A percentile compares a stretch with the other conserved stretches of the same genome.
Conservation (phyloP, 2,888 invertebrate species). For the Stomorhina lunata region DNA sequence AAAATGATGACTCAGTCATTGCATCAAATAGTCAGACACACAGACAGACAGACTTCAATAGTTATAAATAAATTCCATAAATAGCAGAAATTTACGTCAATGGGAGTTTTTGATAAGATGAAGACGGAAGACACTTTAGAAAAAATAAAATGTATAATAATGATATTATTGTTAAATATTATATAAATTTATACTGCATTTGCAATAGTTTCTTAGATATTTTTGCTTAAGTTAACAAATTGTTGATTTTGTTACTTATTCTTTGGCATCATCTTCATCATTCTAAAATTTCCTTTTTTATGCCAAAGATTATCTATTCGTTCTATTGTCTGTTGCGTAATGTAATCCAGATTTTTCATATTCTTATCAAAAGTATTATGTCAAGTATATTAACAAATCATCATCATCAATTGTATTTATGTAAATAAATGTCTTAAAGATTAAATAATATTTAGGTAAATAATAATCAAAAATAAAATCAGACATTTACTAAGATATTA, state of each 20-base stretch:
- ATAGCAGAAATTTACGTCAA: no score
- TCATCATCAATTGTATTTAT: conserved; percentile 26
- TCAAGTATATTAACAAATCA: conserved; percentile 21
- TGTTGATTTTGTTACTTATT: no score
- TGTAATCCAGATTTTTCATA: neutral
- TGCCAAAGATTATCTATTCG: neutral
- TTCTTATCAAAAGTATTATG: conserved; percentile 6
- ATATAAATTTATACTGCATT: neutral
- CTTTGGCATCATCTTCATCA: neutral
- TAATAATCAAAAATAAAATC: neutral
- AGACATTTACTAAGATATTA: no score
- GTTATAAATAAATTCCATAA: no score
- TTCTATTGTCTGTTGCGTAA: neutral
- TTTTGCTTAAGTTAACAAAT: no score
- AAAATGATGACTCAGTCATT: neutral
- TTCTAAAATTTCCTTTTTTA: neutral
- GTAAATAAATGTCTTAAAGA: neutral
- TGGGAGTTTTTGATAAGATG: conserved; percentile 33
- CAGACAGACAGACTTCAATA: neutral
- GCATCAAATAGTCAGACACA: neutral
- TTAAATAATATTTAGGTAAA: neutral
- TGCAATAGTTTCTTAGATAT: no score
- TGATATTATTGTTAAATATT: neutral
- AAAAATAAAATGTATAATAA: neutral
- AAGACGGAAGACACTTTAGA: conserved; percentile 18